Conservation (phyloP, 1,140 invertebrate species). For the Schlechtendalia chinensis region DNA sequence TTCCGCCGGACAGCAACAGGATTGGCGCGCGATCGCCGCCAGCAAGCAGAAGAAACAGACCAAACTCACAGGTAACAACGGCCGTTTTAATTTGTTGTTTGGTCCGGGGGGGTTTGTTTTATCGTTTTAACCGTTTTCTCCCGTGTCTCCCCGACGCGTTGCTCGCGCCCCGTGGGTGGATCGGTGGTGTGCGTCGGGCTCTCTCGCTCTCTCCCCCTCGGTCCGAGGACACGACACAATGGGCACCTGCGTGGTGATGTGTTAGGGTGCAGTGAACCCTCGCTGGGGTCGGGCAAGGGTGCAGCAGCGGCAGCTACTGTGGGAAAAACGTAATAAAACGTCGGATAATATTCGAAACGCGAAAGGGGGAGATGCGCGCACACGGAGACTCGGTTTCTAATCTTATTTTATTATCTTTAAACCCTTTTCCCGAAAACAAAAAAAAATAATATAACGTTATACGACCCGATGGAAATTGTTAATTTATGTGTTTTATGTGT, state of each 20-base stretch:
- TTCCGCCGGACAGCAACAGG: no score
- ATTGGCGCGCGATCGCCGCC: background rate
- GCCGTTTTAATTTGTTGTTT: background rate
- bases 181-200: background rate
- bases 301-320: conserved; percentile 1
- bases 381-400: background rate
- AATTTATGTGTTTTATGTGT: background rate
- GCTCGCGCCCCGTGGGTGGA: background rate
- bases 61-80: conserved; percentile 20
- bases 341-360: conserved; percentile 1
- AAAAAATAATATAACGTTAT: background rate
- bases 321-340: conserved; percentile 44
- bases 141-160: background rate
- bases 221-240: conserved; percentile 32
- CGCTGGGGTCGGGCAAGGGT: background rate
- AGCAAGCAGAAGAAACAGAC: background rate
- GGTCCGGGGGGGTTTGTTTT: no score
- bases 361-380: background rate
- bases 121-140: background rate
- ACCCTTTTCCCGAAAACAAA: conserved; percentile 18
- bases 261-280: conserved; percentile 45
- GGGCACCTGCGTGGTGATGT: conserved; percentile 16
- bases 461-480: background rate
- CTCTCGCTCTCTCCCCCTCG: background rate
- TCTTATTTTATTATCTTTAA: background rate